These are phyloP conservation scores for Ichneumoninae sp. DNA, from an alignment of 2,888 invertebrate genomes.

Conservation along the genomic window DNA sequence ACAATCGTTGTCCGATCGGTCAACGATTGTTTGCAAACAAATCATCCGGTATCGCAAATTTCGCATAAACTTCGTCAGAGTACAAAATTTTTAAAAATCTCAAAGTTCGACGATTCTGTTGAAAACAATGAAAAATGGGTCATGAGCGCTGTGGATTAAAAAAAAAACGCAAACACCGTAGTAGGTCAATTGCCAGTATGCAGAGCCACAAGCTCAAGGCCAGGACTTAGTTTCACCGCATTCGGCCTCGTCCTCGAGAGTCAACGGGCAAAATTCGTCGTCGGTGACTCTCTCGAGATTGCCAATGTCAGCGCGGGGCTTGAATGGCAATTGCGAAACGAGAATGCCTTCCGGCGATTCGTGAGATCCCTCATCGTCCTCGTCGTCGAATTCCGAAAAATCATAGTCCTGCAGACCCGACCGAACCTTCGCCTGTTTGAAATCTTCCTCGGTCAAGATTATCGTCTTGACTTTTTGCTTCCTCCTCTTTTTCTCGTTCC, in stretches of 20 bases:
- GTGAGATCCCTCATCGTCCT: constrained; percentile 67
- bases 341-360: constrained; percentile 72
- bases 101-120: not conserved
- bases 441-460: constrained; percentile 75
- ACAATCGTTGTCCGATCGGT: too few relatives aligned
- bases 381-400: constrained; percentile 80
- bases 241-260: constrained; percentile 77
- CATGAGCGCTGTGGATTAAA: not conserved
- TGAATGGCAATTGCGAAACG: constrained; percentile 78
- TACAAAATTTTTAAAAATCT: too few relatives aligned
- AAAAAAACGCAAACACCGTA: not conserved
- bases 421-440: constrained; percentile 63
- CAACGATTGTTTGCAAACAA: not conserved
- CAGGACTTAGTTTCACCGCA: constrained; percentile 76
- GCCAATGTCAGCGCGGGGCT: constrained; percentile 79
- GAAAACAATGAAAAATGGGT: not conserved
- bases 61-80: not conserved
- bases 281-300: constrained; percentile 77
- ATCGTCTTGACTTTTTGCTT: constrained; percentile 71
- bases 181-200: not conserved
- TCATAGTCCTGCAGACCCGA: constrained; percentile 71
- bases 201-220: constrained; percentile 70
- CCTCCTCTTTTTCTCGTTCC: constrained; percentile 55
- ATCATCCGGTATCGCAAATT: not conserved
- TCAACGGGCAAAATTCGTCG: constrained; percentile 82